Percentiles rank a stretch among this genome's conserved stretches.
Evolutionary conservation across 1,140 invertebrate species (phyloP).

Genomic region (Bombus fervidus): DNA sequence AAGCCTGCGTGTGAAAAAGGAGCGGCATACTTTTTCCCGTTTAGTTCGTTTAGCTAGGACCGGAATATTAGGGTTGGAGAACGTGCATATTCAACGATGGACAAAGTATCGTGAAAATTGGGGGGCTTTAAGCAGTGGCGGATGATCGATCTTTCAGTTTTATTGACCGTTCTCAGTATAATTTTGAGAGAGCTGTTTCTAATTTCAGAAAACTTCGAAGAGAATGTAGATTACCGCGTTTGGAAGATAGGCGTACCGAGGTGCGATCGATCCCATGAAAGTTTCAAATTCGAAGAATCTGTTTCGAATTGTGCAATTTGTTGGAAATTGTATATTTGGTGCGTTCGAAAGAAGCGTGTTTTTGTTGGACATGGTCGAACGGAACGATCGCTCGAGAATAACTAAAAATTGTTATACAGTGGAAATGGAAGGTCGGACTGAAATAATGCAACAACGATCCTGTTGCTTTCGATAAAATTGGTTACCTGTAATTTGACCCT

Average conservation of each 20-base stretch:
- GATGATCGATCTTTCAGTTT: neutral
- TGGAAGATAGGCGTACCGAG: neutral
- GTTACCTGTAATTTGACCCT: conserved; percentile 58
- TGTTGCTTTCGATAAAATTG: neutral
- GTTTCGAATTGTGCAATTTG: no score
- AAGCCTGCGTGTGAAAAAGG: neutral
- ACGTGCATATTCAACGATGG: neutral
- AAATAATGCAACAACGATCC: neutral
- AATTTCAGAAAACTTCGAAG: neutral
- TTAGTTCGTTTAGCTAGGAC: neutral
- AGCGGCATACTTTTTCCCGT: neutral
- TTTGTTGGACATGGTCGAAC: neutral
- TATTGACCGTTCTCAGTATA: neutral
- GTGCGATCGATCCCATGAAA: neutral
- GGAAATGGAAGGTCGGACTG: neutral
- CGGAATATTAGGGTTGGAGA: neutral
- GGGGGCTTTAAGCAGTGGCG: neutral
- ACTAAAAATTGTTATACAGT: neutral
- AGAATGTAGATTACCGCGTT: neutral
- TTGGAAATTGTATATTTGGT: no score
- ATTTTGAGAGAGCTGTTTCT: neutral
- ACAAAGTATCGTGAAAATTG: neutral
- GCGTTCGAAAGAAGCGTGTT: no score
- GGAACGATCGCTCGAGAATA: neutral
- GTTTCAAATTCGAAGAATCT: no score